Evolutionary conservation across 2,797 vertebrate genomes (phyloP).

Genomic region (Macrochelys suwanniensis): DNA sequence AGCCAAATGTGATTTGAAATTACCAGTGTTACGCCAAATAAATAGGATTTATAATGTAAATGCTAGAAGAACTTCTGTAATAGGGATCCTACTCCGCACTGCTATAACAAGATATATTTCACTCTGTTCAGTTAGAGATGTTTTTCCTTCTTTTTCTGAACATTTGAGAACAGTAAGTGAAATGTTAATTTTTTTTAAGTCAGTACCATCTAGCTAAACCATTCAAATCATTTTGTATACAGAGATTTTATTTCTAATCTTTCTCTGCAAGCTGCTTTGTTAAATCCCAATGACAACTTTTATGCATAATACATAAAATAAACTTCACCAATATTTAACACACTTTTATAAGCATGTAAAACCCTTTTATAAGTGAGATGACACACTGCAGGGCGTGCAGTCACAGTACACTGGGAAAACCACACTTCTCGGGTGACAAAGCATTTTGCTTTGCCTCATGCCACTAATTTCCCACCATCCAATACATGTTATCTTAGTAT

Average conservation of each 20-base stretch:
- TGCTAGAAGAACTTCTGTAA: slow-evolving; percentile 58
- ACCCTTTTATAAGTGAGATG: slow-evolving; percentile 76
- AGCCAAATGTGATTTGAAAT: slow-evolving; percentile 71
- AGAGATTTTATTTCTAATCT: slow-evolving; percentile 86
- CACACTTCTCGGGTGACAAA: slow-evolving; percentile 27
- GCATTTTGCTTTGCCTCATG: slow-evolving; percentile 47
- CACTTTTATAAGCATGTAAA: slow-evolving; percentile 82
- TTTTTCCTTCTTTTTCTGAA: slow-evolving; percentile 67
- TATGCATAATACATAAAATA: slow-evolving; percentile 86
- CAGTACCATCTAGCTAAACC: slow-evolving; percentile 81
- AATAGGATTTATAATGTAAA: slow-evolving; percentile 69
- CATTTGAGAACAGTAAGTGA: slow-evolving; percentile 75
- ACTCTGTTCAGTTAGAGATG: slow-evolving; percentile 48
- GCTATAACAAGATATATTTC: slow-evolving; percentile 57
- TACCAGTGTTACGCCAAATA: slow-evolving; percentile 60
- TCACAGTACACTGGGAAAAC: slow-evolving; percentile 53
- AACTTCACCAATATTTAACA: slow-evolving; percentile 84
- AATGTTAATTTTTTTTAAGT: slow-evolving; percentile 76
- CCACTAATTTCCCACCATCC: slow-evolving; percentile 73
- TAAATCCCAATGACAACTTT: slow-evolving; percentile 86
- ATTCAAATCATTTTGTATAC: slow-evolving; percentile 81
- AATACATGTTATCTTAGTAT: slow-evolving; percentile 68
- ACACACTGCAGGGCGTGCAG: slow-evolving; percentile 68
- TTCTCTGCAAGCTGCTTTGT: slow-evolving; percentile 84
- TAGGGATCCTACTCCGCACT: slow-evolving; percentile 12